Evolutionary conservation across 2,888 invertebrate genomes (phyloP).

Genomic region (Keiferia lycopersicella): DNA sequence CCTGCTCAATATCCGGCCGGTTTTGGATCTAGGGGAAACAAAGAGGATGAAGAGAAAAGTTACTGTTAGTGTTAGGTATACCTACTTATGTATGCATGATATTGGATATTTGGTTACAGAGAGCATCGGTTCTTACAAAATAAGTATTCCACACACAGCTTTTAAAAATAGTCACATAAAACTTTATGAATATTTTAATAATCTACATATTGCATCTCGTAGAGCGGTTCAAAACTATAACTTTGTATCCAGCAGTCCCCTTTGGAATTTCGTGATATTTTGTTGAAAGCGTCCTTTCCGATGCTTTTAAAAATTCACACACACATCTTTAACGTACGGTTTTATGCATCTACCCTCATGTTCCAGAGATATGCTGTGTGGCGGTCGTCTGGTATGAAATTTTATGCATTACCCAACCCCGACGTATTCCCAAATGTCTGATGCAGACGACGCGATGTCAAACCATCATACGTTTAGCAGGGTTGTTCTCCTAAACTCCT

Average conservation of each 20-base stretch:
- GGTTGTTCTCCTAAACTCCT: neutral
- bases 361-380: neutral
- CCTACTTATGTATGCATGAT: neutral
- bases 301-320: constrained; percentile 34
- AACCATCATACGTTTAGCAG: constrained; percentile 37
- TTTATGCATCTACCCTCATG: neutral
- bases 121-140: too few relatives aligned
- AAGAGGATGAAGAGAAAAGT: constrained; percentile 5
- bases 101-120: neutral
- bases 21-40: neutral
- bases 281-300: constrained; percentile 21
- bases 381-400: constrained; percentile 44
- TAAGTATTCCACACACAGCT: too few relatives aligned
- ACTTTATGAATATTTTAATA: too few relatives aligned
- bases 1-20: constrained; percentile 18
- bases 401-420: constrained; percentile 53
- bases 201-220: too few relatives aligned
- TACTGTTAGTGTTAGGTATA: neutral
- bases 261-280: neutral
- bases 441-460: constrained; percentile 42
- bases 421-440: constrained; percentile 45
- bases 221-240: too few relatives aligned
- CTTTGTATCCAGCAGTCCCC: neutral
- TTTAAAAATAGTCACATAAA: too few relatives aligned
- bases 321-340: neutral